Evolutionary conservation across 2,113 vertebrate species (phyloP).

Genomic region (Gadus chalcogrammus): DNA sequence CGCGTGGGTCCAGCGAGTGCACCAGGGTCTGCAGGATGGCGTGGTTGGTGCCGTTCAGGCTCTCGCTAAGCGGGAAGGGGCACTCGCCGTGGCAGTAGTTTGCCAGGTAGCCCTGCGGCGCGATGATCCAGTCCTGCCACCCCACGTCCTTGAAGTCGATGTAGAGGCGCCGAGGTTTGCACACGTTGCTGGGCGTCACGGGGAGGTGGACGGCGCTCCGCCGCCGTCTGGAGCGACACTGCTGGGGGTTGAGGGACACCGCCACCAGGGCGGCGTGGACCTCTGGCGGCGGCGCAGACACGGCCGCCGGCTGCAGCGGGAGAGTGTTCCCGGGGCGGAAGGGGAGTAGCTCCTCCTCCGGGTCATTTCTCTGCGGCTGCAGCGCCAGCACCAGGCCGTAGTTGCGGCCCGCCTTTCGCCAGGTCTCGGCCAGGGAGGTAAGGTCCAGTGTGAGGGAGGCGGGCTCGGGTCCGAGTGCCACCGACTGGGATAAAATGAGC

Average conservation of each 20-base stretch:
- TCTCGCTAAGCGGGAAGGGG: slow-evolving; percentile 80
- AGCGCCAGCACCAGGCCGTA: slow-evolving; percentile 76
- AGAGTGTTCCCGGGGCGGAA: slow-evolving; percentile 28
- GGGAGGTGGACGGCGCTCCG: slow-evolving; percentile 59
- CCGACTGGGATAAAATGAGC: slow-evolving; percentile 73
- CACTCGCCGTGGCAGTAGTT: slow-evolving; percentile 93
- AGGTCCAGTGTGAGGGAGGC: slow-evolving; percentile 75
- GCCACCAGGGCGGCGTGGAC: slow-evolving; percentile 73
- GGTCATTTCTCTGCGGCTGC: slow-evolving; percentile 18
- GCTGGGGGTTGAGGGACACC: slow-evolving; percentile 79
- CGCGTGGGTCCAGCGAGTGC: slow-evolving; percentile 79
- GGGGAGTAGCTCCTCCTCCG: slow-evolving; percentile 26
- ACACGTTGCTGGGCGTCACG: slow-evolving; percentile 64
- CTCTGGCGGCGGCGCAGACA: slow-evolving; percentile 38
- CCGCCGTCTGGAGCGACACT: slow-evolving; percentile 68
- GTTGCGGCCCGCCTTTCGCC: slow-evolving; percentile 55
- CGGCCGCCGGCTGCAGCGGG: not conserved
- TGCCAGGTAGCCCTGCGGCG: slow-evolving; percentile 89
- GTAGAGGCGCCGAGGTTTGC: slow-evolving; percentile 84
- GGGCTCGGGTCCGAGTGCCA: slow-evolving; percentile 57
- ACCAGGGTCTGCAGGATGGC: slow-evolving; percentile 91
- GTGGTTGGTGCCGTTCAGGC: slow-evolving; percentile 89
- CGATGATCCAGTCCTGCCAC: slow-evolving; percentile 97
- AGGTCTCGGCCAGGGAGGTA: slow-evolving; percentile 62
- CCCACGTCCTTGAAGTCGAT: slow-evolving; percentile 92